Evolutionary conservation across 2,113 vertebrate species (phyloP).

Genomic region (Daboia siamensis): DNA sequence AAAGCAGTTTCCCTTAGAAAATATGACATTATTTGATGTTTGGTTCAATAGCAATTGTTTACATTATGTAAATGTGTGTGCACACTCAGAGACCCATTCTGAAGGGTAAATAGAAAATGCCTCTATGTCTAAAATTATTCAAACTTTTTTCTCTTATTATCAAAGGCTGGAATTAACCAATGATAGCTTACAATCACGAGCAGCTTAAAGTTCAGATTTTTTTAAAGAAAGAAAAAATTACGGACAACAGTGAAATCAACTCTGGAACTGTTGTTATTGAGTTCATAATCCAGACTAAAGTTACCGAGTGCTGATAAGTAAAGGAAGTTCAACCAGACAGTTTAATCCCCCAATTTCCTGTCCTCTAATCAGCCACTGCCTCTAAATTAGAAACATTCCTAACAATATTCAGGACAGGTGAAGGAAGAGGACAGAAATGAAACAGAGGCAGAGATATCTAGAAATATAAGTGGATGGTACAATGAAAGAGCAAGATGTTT

Average conservation of each 20-base stretch:
- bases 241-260: conserved; percentile 58
- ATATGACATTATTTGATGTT: conserved; percentile 48
- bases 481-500: conserved; percentile 55
- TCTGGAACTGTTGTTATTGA: conserved; percentile 61
- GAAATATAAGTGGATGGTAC: conserved; percentile 34
- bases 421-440: conserved; percentile 69
- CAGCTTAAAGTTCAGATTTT: conserved; percentile 24
- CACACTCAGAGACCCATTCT: not conserved
- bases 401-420: conserved; percentile 78
- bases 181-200: conserved; percentile 15
- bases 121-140: conserved; percentile 17
- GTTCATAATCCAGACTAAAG: conserved; percentile 71
- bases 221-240: conserved; percentile 45
- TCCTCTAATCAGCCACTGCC: conserved; percentile 94
- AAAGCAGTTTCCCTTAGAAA: conserved; percentile 53
- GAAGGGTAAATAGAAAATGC: conserved; percentile 9
- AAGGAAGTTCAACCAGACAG: conserved; percentile 98
- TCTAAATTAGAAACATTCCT: conserved; percentile 95
- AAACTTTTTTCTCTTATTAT: not conserved
- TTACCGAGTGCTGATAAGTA: conserved; percentile 79
- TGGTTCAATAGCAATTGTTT: conserved; percentile 44
- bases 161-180: conserved; percentile 19
- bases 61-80: conserved; percentile 5
- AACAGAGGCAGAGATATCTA: conserved; percentile 54
- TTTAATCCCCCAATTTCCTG: conserved; percentile 99